These are phyloP conservation scores for Schizaphis graminum DNA, from an alignment of 2,888 invertebrate genomes.

Conservation along the genomic window DNA sequence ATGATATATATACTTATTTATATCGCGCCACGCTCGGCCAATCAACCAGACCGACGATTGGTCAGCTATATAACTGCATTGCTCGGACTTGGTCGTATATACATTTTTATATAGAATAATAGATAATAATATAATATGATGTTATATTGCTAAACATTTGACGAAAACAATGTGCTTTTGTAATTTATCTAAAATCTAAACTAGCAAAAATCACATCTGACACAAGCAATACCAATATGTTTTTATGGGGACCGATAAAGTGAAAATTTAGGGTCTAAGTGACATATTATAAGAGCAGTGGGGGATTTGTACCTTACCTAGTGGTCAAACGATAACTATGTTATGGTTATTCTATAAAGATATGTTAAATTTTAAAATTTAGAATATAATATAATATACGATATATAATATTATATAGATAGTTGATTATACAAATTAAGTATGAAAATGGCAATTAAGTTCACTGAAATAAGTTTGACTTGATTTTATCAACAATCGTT, in stretches of 20 bases:
- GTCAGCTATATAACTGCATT: not conserved
- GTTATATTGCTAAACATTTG: conserved; percentile 19
- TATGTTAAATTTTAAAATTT: no score
- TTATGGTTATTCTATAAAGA: not conserved
- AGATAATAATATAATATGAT: not conserved
- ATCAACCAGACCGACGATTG: conserved; percentile 22
- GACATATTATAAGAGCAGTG: not conserved
- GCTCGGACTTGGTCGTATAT: not conserved
- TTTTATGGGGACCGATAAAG: not conserved
- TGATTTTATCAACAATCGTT: not conserved
- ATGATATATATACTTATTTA: not conserved
- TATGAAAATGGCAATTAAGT: not conserved
- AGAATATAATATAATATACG: no score
- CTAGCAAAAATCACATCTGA: not conserved
- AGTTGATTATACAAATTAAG: no score
- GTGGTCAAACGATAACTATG: not conserved
- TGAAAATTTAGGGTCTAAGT: no score
- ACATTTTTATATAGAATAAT: not conserved
- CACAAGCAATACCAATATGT: not conserved
- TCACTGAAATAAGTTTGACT: not conserved
- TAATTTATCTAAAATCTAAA: not conserved
- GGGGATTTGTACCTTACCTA: not conserved
- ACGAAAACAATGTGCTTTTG: not conserved
- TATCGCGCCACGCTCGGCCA: not conserved
- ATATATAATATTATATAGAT: no score